Conservation (phyloP, 2,888 invertebrate genomes). For the Bombylius major region DNA sequence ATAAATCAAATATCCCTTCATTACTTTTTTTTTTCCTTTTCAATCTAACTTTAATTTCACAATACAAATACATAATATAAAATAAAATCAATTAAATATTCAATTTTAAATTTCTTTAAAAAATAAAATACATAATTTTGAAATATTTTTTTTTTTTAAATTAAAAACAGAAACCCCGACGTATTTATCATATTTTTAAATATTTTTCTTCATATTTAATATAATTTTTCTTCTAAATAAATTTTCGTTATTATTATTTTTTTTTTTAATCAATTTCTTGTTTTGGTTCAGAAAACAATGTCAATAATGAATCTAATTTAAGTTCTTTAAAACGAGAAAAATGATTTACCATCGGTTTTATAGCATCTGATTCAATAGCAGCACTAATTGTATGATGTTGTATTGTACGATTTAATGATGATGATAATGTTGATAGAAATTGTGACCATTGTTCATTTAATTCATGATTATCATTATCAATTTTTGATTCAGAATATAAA, state of each 20-base stretch:
- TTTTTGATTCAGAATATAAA: slow-evolving; percentile 22
- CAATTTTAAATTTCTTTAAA: no score
- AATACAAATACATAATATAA: no score
- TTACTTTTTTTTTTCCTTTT: no score
- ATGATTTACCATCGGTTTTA: slow-evolving; percentile 33
- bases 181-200: no score
- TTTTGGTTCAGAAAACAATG: slow-evolving; percentile 24
- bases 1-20: no score
- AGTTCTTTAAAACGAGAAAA: slow-evolving; percentile 34
- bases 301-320: slow-evolving; percentile 32
- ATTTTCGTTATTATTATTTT: neutral
- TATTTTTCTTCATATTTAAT: no score
- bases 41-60: no score
- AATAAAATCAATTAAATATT: no score
- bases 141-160: no score
- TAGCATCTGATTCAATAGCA: slow-evolving; percentile 34
- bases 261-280: slow-evolving; percentile 1
- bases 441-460: slow-evolving; percentile 28
- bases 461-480: slow-evolving; percentile 12
- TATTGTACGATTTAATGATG: slow-evolving; percentile 30
- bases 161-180: no score
- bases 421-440: slow-evolving; percentile 30
- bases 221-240: neutral
- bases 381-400: slow-evolving; percentile 35
- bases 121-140: no score